phyloP scores from a whole-genome alignment of 2,888 invertebrate species.

The Papilio gigon region DNA sequence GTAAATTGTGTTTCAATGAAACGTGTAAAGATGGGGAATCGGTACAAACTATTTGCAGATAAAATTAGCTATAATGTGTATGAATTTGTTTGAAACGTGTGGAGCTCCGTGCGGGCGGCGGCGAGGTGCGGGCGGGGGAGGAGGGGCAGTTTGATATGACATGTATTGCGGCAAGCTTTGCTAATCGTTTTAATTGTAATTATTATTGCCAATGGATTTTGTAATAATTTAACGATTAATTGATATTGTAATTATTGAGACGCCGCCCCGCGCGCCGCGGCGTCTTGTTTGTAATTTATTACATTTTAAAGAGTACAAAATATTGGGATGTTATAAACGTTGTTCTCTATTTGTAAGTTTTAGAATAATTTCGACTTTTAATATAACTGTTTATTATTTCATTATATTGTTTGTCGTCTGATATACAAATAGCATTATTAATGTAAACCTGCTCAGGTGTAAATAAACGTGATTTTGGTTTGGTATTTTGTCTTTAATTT shows the following conservation, averaged over 20 bases:
- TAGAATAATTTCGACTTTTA: constrained; percentile 78
- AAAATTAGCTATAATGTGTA: neutral
- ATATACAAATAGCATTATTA: constrained; percentile 67
- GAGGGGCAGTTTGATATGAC: constrained; percentile 61
- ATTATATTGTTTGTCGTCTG: constrained; percentile 75
- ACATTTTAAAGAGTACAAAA: constrained; percentile 82
- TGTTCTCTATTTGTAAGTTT: constrained; percentile 79
- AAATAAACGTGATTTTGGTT: constrained; percentile 82
- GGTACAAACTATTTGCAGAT: neutral
- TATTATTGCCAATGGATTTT: constrained; percentile 74
- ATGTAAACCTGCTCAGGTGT: constrained; percentile 72
- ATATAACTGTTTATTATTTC: constrained; percentile 64
- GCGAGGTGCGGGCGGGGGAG: too few species aligned
- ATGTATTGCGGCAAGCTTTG: constrained; percentile 72
- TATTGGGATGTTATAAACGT: constrained; percentile 81
- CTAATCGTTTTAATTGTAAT: constrained; percentile 75
- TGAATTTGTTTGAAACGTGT: neutral
- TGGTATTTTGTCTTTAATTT: constrained; percentile 54
- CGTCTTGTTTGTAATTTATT: constrained; percentile 80
- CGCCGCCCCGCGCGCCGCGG: constrained; percentile 65
- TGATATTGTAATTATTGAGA: constrained; percentile 79
- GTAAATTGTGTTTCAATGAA: neutral
- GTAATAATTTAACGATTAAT: constrained; percentile 80
- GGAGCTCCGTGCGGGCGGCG: neutral
- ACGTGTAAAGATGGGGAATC: neutral